A percentile compares a stretch with the other conserved stretches of the same genome.
phyloP scores from a whole-genome alignment of 2,797 vertebrate genomes.

The Eulemur albifrons region DNA sequence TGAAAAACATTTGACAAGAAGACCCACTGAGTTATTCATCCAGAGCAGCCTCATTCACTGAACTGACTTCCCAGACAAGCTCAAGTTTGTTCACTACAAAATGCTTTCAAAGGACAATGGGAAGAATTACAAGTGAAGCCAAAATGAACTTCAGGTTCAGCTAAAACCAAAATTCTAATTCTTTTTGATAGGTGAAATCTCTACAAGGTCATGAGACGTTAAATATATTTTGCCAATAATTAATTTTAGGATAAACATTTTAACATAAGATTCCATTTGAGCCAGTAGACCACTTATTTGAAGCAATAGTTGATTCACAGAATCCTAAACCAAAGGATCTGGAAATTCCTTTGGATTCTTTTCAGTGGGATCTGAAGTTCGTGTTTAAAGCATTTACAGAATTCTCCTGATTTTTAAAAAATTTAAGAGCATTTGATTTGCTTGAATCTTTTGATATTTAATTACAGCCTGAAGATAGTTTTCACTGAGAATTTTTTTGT shows the following conservation, averaged over 20 bases:
- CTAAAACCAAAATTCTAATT: neutral
- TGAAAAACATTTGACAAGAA: neutral
- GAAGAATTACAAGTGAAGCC: neutral
- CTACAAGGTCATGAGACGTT: neutral
- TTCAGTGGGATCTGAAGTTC: neutral
- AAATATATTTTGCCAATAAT: neutral
- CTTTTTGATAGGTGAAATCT: neutral
- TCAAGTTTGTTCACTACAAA: neutral
- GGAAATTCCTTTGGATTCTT: neutral
- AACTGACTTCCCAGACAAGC: neutral
- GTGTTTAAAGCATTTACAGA: neutral
- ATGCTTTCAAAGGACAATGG: neutral
- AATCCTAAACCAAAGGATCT: slow-evolving; percentile 7
- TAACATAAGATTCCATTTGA: neutral
- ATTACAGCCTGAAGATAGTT: neutral
- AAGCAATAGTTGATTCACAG: neutral
- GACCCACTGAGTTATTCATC: neutral
- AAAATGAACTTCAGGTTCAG: neutral
- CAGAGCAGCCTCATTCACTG: neutral
- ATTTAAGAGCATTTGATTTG: neutral
- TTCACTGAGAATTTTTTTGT: neutral
- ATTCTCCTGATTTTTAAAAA: neutral
- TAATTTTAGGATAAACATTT: neutral
- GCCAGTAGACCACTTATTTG: neutral
- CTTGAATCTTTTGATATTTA: neutral